Evolutionary conservation across 2,797 vertebrate genomes (phyloP), one percentile per base, ranked within the genome.

Genomic region (Etheostoma perlongum): DNA sequence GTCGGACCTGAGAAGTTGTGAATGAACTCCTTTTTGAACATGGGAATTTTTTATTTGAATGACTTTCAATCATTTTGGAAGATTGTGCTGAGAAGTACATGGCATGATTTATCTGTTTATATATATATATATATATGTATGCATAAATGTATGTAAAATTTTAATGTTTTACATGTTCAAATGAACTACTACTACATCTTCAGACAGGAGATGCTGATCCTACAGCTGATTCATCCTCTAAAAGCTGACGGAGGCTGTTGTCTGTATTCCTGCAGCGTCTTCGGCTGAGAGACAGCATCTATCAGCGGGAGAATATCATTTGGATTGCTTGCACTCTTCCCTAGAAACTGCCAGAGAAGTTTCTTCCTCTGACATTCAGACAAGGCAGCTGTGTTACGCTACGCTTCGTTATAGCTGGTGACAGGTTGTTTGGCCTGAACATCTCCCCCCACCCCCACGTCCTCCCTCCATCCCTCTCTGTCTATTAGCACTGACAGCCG

Each of bases 401-500:
- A 4, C 72, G 70, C 75, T 78, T 55, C 2, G 73, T 81, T 82
- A 60, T 76, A 69, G 79, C 75, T 62, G 85, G 67, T 84, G 91
- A 88, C 87, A 88, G 86, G 40, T 77, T 82, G 85, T 87, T 89
- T 89, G 71, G 78, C 72, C 83, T 23, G 66, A 89, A 86, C 85
- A 85, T 74, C 75, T 79, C 58, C 42, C 33, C 69, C 65, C 62
- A 23, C 30, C 15, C 7, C 9, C 49, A 27, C 27, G 27, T 23
- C 57, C 71, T 55, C 72, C 72, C 36, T 69, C 76, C 73, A 23
- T 85, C 79, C 60, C 57, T 74, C 80, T 62, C 85, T 53, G 82
- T 88, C 89, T 92, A 90, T 94, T 92, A 93, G 85, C 78, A 1
- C 78, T 91, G 92, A 92, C 93, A 92, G 90, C 81, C 8, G 48